Base-by-base conservation (phyloP, 2,113 vertebrate species). In the Pseudorasbora parva region DNA sequence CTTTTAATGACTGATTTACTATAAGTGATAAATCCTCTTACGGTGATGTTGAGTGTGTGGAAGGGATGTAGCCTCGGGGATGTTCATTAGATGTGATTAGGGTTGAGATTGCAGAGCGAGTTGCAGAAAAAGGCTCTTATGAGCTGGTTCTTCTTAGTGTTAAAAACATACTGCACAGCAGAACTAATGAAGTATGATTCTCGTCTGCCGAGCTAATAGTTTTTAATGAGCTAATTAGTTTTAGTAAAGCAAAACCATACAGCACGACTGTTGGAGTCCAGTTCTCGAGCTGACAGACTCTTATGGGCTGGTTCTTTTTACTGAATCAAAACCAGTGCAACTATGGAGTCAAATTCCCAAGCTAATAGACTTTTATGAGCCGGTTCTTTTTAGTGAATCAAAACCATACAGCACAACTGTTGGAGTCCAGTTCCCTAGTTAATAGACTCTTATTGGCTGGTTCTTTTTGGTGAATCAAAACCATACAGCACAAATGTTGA, bases 11-110 rank as follows among this genome's bases (percentile, higher is more conserved):
- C 2, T n/a, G 68, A 11, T 71, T 43, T 21, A 54, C 17, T 54
- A 6, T 71, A 43, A 69, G 68, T 45, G 21, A 71, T 71, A 23
- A 14, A 71, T 71, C 37, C 68, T 43, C 37, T 71, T 37, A 66
- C 37, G 8, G 30, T 37, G 30, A 68, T 68, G 64, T 37, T 68
- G 30, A 37, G 30, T 1, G 4, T 68, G 30, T 19, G 17, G 14
- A 17, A 64, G 12, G 59, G 59, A 27, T 64, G 25, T 1, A 30
- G 7, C 30, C 17, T 21, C 62, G 8, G 17, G 49, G 15, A 51
- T 19, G 17, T 15, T 64, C 60, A 64, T 64, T 66, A 8, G 27
- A 17, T 17, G 17, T 64, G 27, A 64, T 64, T 17, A 64, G 62
- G 25, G 62, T 15, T 33, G 15, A 30, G 15, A 19, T 8, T 30